Conservation (phyloP, 2,888 invertebrate genomes). For the Lasioglossum lativentre region DNA sequence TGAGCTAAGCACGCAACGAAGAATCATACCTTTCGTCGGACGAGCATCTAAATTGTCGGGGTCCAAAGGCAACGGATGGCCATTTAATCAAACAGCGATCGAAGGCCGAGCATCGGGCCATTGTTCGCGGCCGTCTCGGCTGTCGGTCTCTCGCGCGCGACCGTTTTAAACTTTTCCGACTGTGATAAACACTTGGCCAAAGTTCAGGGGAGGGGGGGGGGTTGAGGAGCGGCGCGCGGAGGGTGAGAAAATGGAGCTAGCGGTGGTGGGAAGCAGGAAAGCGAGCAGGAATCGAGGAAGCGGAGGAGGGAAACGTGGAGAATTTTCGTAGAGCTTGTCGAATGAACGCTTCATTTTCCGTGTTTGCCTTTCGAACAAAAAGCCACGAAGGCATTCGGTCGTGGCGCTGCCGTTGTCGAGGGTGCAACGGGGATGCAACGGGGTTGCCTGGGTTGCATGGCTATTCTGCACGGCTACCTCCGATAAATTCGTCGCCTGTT, state of each 20-base stretch:
- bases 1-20: no score
- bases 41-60: background rate
- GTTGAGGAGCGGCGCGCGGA: background rate
- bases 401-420: background rate
- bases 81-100: constrained; percentile 1
- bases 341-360: constrained; percentile 60
- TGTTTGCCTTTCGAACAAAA: constrained; percentile 64
- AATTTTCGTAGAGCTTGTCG: constrained; percentile 12
- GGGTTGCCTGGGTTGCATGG: constrained; percentile 50
- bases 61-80: no score
- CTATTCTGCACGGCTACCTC: constrained; percentile 70
- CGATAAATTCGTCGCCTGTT: constrained; percentile 73
- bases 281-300: background rate
- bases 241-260: background rate
- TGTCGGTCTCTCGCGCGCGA: background rate
- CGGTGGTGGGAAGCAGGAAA: background rate
- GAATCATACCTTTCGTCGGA: background rate
- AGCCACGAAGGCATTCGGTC: constrained; percentile 45
- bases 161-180: background rate
- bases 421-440: background rate
- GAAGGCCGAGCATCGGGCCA: background rate
- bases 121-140: constrained; percentile 5
- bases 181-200: constrained; percentile 4
- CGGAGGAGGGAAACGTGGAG: background rate
- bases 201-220: background rate